Base-by-base conservation (phyloP, 2,797 vertebrate genomes). In the Pangasius djambal region DNA sequence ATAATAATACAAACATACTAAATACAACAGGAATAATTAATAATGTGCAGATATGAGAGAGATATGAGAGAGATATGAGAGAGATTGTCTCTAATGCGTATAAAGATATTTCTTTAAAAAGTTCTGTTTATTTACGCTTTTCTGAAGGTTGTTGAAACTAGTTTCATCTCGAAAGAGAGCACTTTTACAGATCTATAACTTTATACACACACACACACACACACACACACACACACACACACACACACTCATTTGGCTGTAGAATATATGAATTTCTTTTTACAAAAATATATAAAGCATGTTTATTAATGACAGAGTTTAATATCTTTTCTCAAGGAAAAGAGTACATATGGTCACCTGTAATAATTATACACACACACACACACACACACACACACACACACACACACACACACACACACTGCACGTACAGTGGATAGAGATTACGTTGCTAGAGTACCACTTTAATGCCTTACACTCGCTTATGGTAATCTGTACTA, bases 311-410 rank as follows among this genome's bases (percentile, higher is more conserved):
- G 55, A 57, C 4, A 4, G 55, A 25, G 59, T 57, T 65, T 65
- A 13, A n/a, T 0, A 2, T 20, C 34, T 72, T 72, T 22, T 9
- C 34, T 37, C 18, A 20, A 40, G 69, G 16, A 37, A 40, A 72
- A 8, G 16, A 70, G 18, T 40, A 18, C 37, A 16, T 16, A 69
- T 69, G 13, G 15, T 72, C 69, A 25, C 40, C 20, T 74, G 70
- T 74, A 25, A 40, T 74, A 37, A 22, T 25, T 48, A 50, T 18
- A 16, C 75, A 79, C 50, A 55, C 50, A 55, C 77, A 55, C 48
- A 55, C 48, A 74, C 74, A 77, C 44, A n/a, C 74, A 37, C 67
- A 74, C 70, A 74, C 74, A 77, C 40, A 75, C 22, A 75, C 22
- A 28, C 72, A 12, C 40, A 12, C 72, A 44, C 40, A 44, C 69